These are phyloP conservation scores for Margaritifera margaritifera DNA, from an alignment of 2,888 invertebrate species.

Conservation along the genomic window DNA sequence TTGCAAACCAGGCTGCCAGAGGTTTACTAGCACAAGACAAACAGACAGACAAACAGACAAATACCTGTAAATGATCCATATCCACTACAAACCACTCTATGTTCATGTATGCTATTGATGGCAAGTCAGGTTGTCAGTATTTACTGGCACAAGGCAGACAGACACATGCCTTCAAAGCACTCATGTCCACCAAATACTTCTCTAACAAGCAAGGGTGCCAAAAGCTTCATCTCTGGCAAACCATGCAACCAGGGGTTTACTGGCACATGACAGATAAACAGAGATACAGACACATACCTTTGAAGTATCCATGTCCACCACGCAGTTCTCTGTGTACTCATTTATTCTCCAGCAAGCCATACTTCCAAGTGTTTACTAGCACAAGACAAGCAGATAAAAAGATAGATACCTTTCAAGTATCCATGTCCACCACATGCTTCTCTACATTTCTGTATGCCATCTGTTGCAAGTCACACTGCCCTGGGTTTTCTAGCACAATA, in stretches of 20 bases:
- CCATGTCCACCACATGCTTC: constrained; percentile 98
- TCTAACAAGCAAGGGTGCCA: too few species aligned
- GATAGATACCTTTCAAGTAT: constrained; percentile 80
- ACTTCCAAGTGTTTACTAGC: too few species aligned
- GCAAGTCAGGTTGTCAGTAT: constrained; percentile 87
- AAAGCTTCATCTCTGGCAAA: constrained; percentile 78
- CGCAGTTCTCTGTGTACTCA: constrained; percentile 95
- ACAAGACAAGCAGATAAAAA: neutral
- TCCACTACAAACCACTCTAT: too few species aligned
- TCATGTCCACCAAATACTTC: constrained; percentile 87
- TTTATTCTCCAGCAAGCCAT: constrained; percentile 75
- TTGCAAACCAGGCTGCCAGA: too few species aligned
- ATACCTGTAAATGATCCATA: too few species aligned
- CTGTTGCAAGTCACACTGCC: constrained; percentile 88
- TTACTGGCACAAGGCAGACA: constrained; percentile 68
- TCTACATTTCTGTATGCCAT: constrained; percentile 92
- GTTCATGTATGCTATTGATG: constrained; percentile 67
- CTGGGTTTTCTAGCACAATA: constrained; percentile 76
- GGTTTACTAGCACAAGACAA: too few species aligned
- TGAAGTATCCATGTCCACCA: constrained; percentile 94
- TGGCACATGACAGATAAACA: constrained; percentile 72
- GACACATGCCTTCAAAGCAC: constrained; percentile 80
- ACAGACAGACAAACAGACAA: too few species aligned
- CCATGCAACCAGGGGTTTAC: constrained; percentile 85
- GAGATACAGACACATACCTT: constrained; percentile 72